These are phyloP conservation scores for Leptosomus discolor DNA, from an alignment of 2,113 vertebrate genomes.

Conservation along the genomic window DNA sequence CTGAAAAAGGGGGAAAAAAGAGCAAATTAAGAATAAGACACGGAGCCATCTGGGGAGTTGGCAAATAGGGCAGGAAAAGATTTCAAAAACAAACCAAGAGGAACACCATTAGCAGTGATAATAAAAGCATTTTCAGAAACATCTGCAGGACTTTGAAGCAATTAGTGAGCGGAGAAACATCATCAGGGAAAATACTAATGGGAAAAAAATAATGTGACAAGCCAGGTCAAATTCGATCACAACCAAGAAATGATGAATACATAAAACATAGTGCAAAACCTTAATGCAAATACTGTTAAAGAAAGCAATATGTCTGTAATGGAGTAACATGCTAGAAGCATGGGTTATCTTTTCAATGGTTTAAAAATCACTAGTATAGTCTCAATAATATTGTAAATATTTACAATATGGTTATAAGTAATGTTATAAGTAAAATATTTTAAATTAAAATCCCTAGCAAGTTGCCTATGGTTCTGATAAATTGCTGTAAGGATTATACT, in stretches of 20 bases:
- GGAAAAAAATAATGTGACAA: background rate
- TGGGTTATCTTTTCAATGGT: background rate
- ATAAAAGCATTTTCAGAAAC: slow-evolving; percentile 33
- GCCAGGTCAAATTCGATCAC: background rate
- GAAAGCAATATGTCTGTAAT: background rate
- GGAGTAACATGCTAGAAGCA: background rate
- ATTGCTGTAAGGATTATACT: background rate
- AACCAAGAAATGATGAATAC: background rate
- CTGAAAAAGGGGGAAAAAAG: background rate
- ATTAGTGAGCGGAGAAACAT: background rate
- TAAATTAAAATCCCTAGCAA: background rate
- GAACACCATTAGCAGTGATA: slow-evolving; percentile 9
- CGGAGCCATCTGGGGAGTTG: slow-evolving; percentile 17
- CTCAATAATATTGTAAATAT: background rate
- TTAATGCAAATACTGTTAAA: background rate
- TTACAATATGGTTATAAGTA: background rate
- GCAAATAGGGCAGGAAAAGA: slow-evolving; percentile 14
- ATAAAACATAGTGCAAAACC: background rate
- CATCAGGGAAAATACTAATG: background rate
- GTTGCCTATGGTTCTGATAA: background rate
- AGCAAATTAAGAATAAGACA: slow-evolving; percentile 18
- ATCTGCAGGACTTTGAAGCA: slow-evolving; percentile 15
- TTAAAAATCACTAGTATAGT: background rate
- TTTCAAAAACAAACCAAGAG: slow-evolving; percentile 33
- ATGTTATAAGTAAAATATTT: background rate